phyloP scores from a whole-genome alignment of 1,140 invertebrate species.

The Streblospio benedicti region DNA sequence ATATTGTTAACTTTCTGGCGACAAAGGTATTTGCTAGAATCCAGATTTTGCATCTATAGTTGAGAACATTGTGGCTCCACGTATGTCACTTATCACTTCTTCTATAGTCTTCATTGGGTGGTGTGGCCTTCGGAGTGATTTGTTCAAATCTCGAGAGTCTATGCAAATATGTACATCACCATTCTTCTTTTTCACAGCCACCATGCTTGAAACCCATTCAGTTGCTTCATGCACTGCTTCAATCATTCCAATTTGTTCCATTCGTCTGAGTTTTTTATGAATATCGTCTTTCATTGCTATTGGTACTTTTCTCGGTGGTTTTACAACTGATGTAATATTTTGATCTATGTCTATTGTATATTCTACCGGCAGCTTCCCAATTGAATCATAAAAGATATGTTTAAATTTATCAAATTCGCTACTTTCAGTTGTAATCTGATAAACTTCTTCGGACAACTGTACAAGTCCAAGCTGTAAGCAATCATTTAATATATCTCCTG shows the following conservation, averaged over 20 bases:
- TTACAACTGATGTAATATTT: slow-evolving; percentile 6
- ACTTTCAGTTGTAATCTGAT: too few species aligned
- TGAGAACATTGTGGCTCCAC: slow-evolving; percentile 23
- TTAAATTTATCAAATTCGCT: too few species aligned
- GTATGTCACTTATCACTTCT: slow-evolving; percentile 24
- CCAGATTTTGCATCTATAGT: slow-evolving; percentile 14
- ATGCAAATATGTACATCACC: slow-evolving; percentile 22
- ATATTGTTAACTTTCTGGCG: not conserved
- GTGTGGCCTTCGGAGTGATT: slow-evolving; percentile 19
- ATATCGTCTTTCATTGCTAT: slow-evolving; percentile 12
- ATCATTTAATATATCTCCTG: too few species aligned
- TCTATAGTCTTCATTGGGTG: slow-evolving; percentile 22
- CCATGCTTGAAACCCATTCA: slow-evolving; percentile 21
- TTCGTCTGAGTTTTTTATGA: slow-evolving; percentile 14
- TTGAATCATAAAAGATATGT: too few species aligned
- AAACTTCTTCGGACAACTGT: too few species aligned
- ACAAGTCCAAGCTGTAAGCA: too few species aligned
- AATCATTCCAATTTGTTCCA: slow-evolving; percentile 16
- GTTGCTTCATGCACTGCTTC: slow-evolving; percentile 22
- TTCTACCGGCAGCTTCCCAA: too few species aligned
- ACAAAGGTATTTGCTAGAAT: not conserved
- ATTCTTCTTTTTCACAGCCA: slow-evolving; percentile 20
- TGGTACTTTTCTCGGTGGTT: slow-evolving; percentile 13
- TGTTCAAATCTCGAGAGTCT: slow-evolving; percentile 24
- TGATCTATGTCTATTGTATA: not conserved